Percentiles rank a stretch among this genome's conserved stretches.
phyloP scores from a whole-genome alignment of 2,113 vertebrate species.

The Microcebus lehilahytsara region DNA sequence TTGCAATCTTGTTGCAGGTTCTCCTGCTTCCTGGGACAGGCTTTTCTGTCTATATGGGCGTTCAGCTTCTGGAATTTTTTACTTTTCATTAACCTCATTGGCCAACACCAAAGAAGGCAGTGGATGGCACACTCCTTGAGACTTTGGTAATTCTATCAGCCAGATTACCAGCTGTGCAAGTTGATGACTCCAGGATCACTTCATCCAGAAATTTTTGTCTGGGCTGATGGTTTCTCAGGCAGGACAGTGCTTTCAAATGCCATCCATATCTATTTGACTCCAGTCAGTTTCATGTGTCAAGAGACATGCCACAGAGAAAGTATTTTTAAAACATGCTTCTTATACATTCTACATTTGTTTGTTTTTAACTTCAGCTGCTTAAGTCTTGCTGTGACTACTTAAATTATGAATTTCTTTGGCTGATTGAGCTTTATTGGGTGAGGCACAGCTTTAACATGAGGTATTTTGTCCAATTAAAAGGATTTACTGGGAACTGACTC shows the following conservation, averaged over 20 bases:
- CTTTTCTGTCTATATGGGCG: not conserved
- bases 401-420: not conserved
- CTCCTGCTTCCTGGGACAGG: not conserved
- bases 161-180: not conserved
- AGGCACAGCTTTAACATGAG: not conserved
- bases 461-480: not conserved
- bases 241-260: not conserved
- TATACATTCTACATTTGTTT: not conserved
- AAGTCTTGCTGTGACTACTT: not conserved
- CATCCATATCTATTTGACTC: not conserved
- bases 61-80: not conserved
- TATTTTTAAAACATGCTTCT: not conserved
- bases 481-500: not conserved
- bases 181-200: not conserved
- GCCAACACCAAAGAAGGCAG: not conserved
- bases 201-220: not conserved
- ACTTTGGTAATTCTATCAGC: not conserved
- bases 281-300: not conserved
- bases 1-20: not conserved
- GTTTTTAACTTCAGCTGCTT: not conserved
- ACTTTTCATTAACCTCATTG: not conserved
- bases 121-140: not conserved
- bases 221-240: not conserved
- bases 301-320: not conserved
- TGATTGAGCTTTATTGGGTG: not conserved